These are phyloP conservation scores for Epirrhoe tristata DNA, from an alignment of 2,888 invertebrate species.

Conservation along the genomic window DNA sequence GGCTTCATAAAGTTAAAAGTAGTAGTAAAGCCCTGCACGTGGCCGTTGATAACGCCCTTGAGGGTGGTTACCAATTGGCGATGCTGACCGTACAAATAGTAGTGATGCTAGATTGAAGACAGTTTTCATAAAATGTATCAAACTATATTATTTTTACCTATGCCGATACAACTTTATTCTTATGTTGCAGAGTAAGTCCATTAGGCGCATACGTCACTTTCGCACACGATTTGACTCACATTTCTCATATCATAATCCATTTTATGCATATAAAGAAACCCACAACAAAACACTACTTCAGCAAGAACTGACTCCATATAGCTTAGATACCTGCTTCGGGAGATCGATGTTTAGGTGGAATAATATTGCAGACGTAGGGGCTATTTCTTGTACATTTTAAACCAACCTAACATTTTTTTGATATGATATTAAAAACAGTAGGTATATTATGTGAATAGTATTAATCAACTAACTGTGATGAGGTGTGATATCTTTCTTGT, in stretches of 20 bases:
- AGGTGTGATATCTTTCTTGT: conserved; percentile 37
- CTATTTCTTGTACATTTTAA: no score
- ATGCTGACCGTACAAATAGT: no score
- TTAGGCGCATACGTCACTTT: conserved; percentile 16
- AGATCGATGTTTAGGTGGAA: background rate
- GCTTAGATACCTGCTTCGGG: background rate
- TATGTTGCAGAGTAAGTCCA: background rate
- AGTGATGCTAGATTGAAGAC: no score
- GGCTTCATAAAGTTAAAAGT: no score
- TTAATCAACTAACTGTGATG: background rate
- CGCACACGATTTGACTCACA: conserved; percentile 21
- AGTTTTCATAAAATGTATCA: background rate
- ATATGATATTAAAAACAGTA: no score
- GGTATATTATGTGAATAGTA: background rate
- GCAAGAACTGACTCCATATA: conserved; percentile 6
- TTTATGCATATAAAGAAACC: background rate
- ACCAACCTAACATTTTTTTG: no score
- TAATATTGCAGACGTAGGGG: background rate
- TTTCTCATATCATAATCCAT: conserved; percentile 11
- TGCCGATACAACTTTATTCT: background rate
- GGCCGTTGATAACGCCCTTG: no score
- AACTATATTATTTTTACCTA: background rate
- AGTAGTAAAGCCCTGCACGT: no score
- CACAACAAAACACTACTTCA: conserved; percentile 1
- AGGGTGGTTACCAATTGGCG: no score